Evolutionary conservation across 2,888 invertebrate species (phyloP).

Genomic region (Limenitis camilla): DNA sequence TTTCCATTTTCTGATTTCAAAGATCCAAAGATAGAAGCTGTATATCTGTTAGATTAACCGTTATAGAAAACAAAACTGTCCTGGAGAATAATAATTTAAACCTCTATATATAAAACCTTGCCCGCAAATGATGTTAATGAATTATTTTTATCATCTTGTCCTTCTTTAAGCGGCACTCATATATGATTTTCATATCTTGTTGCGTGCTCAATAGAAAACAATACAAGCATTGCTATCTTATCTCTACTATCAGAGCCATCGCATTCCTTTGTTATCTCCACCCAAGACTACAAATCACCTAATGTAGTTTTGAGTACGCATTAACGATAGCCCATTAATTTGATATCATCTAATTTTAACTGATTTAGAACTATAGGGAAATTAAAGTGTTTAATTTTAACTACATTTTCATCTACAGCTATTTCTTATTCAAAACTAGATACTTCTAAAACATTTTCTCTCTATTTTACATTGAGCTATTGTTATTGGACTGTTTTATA

Average conservation of each 20-base stretch:
- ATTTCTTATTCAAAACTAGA: no score
- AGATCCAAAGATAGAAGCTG: no score
- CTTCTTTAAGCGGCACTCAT: slow-evolving; percentile 13
- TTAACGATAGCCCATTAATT: slow-evolving; percentile 51
- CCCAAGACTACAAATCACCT: slow-evolving; percentile 46
- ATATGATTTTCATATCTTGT: slow-evolving; percentile 24
- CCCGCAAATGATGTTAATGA: neutral
- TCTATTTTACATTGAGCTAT: no score
- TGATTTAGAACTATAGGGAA: slow-evolving; percentile 16
- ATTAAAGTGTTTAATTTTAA: neutral
- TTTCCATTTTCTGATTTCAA: no score
- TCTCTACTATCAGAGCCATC: slow-evolving; percentile 54
- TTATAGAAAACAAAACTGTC: no score
- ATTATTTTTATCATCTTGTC: neutral
- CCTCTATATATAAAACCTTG: neutral
- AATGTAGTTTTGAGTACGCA: slow-evolving; percentile 56
- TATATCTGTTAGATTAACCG: no score
- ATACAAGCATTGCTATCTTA: slow-evolving; percentile 55
- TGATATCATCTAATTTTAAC: slow-evolving; percentile 51
- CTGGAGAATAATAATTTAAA: no score
- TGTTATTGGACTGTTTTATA: no score
- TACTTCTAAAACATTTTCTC: no score
- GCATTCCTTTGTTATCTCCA: slow-evolving; percentile 59
- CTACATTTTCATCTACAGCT: no score
- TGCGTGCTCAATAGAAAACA: slow-evolving; percentile 54